Evolutionary conservation across 2,888 invertebrate genomes (phyloP).

Genomic region (Thymelicus sylvestris): DNA sequence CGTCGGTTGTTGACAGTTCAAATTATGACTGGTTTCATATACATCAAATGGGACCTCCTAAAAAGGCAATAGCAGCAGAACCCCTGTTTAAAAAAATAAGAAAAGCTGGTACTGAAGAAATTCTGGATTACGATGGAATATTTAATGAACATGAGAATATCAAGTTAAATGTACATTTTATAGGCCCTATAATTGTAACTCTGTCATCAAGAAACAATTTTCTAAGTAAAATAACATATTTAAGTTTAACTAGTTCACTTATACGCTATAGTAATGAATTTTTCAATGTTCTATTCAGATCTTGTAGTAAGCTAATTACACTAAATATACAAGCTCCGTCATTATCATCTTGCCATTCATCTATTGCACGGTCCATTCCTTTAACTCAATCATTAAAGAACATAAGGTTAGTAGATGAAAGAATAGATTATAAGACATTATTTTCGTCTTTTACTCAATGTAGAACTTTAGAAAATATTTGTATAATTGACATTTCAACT

Average conservation of each 20-base stretch:
- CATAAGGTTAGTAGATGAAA: conserved; percentile 60
- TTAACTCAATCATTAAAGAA: conserved; percentile 62
- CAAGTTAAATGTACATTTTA: conserved; percentile 57
- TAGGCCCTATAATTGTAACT: conserved; percentile 48
- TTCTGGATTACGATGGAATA: conserved; percentile 61
- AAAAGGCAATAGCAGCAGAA: conserved; percentile 31
- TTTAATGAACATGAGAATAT: conserved; percentile 54
- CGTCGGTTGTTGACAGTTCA: conserved; percentile 31
- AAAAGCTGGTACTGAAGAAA: conserved; percentile 45
- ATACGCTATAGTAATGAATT: conserved; percentile 59
- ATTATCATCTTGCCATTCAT: conserved; percentile 49
- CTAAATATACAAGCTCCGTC: conserved; percentile 56
- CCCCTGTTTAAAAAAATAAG: conserved; percentile 53
- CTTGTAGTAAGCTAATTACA: conserved; percentile 61
- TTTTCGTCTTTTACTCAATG: conserved; percentile 63
- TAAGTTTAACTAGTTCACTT: conserved; percentile 58
- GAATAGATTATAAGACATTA: conserved; percentile 59
- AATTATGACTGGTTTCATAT: conserved; percentile 57
- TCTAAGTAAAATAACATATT: conserved; percentile 66
- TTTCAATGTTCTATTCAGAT: conserved; percentile 64
- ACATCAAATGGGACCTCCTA: conserved; percentile 39
- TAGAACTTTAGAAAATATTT: conserved; percentile 65
- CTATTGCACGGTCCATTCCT: conserved; percentile 55
- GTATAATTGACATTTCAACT: conserved; percentile 53
- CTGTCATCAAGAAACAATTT: conserved; percentile 54